Evolutionary conservation across 2,797 vertebrate species (phyloP).

Genomic region (Esox lucius): DNA sequence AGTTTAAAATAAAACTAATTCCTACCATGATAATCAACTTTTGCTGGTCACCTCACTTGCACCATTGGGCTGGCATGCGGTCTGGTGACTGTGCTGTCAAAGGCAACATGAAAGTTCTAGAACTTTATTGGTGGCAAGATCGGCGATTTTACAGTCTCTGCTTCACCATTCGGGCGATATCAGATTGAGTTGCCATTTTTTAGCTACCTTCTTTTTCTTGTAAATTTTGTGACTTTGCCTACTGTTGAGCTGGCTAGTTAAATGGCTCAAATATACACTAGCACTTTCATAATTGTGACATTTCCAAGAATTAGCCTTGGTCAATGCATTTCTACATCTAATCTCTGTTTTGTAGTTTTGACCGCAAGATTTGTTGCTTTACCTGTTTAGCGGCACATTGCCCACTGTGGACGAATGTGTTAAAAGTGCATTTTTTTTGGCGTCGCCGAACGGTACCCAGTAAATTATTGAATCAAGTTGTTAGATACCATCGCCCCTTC

Average conservation of each 20-base stretch:
- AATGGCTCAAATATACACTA: not conserved
- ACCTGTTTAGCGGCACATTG: too few species aligned
- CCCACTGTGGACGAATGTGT: too few species aligned
- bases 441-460: too few species aligned
- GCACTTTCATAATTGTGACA: not conserved
- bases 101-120: slow-evolving; percentile 28
- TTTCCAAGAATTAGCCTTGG: not conserved
- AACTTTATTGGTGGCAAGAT: slow-evolving; percentile 1
- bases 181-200: not conserved
- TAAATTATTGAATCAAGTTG: too few species aligned
- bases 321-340: not conserved
- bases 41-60: too few species aligned
- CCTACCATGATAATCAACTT: too few species aligned
- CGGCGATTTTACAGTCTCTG: too few species aligned
- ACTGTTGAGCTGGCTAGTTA: not conserved
- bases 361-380: too few species aligned
- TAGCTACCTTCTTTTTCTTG: not conserved
- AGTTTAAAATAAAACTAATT: not conserved
- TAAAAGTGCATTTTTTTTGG: too few species aligned
- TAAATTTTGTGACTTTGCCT: not conserved
- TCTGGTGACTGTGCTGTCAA: not conserved
- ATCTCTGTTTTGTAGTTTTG: too few species aligned
- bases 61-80: too few species aligned
- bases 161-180: not conserved
- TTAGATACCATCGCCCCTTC: too few species aligned